These are phyloP conservation scores for Caiman crocodilus DNA, from an alignment of 2,797 vertebrate species.

Conservation along the genomic window DNA sequence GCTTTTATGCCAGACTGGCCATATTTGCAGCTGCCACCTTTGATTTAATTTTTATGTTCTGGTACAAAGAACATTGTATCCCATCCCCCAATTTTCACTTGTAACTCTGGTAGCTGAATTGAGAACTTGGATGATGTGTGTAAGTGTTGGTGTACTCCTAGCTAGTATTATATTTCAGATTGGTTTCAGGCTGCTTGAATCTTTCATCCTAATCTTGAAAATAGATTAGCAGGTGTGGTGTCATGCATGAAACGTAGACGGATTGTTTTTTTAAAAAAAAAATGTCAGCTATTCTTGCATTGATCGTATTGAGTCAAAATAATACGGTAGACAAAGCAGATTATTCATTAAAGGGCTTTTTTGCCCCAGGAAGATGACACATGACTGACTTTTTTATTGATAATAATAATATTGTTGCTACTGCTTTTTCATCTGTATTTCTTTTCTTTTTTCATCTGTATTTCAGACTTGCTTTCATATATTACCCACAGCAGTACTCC, in stretches of 20 bases:
- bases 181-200: background rate
- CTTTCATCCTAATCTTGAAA: background rate
- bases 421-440: background rate
- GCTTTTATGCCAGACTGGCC: background rate
- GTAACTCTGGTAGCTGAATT: accelerated
- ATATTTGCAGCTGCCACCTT: background rate
- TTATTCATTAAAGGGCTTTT: background rate
- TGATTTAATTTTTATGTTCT: accelerated
- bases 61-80: too few species aligned
- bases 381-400: background rate
- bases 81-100: background rate
- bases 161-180: background rate
- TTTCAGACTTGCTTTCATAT: background rate
- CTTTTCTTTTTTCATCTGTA: background rate
- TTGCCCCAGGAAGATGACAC: background rate
- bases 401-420: background rate
- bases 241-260: background rate
- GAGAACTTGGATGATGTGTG: background rate
- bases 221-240: background rate
- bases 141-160: background rate
- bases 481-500: background rate
- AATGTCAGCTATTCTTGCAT: background rate
- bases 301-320: background rate
- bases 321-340: background rate
- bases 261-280: background rate